Evolutionary conservation across 92 coral and sea anemone species (phyloP).

Genomic region (Heteractis magnifica): DNA sequence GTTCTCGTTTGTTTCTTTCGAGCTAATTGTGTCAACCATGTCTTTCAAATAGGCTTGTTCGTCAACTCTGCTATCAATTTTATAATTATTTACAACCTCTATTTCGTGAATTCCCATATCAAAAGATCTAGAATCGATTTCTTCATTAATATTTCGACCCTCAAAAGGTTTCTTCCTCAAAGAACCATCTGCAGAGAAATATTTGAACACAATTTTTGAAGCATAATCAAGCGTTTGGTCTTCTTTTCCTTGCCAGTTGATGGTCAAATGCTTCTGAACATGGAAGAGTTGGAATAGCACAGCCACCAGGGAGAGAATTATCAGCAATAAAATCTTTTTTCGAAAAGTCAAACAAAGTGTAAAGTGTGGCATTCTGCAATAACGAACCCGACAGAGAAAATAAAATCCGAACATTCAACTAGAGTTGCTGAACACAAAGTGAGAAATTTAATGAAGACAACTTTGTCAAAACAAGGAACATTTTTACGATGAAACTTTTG

Average conservation of each 20-base stretch:
- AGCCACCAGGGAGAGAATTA: neutral
- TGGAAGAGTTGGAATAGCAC: neutral
- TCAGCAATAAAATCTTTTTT: neutral
- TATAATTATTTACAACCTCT: neutral
- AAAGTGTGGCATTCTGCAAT: neutral
- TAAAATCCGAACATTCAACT: neutral
- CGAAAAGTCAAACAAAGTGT: neutral
- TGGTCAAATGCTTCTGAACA: neutral
- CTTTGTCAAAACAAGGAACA: neutral
- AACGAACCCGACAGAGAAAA: too few species aligned
- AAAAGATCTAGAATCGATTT: conserved; percentile 3
- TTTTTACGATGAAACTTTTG: neutral
- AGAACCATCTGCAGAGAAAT: neutral
- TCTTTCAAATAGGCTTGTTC: neutral
- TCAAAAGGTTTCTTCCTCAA: neutral
- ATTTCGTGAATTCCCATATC: conserved; percentile 10
- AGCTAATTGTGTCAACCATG: neutral
- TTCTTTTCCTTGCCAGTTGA: neutral
- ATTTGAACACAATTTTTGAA: neutral
- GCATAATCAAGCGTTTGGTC: neutral
- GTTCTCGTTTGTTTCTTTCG: neutral
- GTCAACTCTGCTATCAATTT: neutral
- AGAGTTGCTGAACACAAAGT: too few species aligned
- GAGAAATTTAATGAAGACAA: neutral
- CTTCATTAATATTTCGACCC: neutral